Evolutionary conservation across 2,113 vertebrate species (phyloP).

Genomic region (Pachycephala philippinensis): DNA sequence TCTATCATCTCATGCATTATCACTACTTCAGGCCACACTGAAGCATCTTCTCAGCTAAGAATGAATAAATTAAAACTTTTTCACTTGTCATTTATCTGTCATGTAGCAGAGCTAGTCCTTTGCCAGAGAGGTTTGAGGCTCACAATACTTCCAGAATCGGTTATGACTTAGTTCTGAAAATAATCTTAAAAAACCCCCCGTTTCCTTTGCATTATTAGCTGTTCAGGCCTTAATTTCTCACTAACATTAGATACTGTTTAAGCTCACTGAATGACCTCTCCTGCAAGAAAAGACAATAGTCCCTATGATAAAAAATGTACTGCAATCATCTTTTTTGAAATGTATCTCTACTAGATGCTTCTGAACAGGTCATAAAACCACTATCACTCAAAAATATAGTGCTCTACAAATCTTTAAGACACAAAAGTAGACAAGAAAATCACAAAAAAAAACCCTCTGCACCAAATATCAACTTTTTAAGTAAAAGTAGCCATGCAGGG

Average conservation of each 20-base stretch:
- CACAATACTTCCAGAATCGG: not conserved
- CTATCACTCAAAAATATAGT: not conserved
- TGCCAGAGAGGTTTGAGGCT: not conserved
- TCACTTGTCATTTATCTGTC: not conserved
- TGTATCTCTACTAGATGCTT: not conserved
- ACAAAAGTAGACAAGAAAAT: not conserved
- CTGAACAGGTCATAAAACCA: not conserved
- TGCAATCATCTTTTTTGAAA: not conserved
- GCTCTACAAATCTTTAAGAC: not conserved
- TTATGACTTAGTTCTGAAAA: not conserved
- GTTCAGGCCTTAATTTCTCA: not conserved
- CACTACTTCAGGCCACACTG: not conserved
- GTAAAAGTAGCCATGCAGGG: not conserved
- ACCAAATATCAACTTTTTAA: not conserved
- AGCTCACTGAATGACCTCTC: not conserved
- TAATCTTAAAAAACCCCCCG: not conserved
- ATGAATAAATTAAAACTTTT: not conserved
- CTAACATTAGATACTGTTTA: not conserved
- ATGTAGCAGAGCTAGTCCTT: not conserved
- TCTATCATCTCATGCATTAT: not conserved
- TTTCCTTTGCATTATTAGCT: not conserved
- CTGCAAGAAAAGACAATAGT: not conserved
- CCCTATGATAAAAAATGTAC: not conserved
- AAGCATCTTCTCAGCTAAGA: not conserved
- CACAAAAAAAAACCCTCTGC: fast-evolving